Percentiles rank a stretch among this genome's conserved stretches.
phyloP scores from a whole-genome alignment of 2,113 vertebrate genomes.

The Cynocephalus volans region DNA sequence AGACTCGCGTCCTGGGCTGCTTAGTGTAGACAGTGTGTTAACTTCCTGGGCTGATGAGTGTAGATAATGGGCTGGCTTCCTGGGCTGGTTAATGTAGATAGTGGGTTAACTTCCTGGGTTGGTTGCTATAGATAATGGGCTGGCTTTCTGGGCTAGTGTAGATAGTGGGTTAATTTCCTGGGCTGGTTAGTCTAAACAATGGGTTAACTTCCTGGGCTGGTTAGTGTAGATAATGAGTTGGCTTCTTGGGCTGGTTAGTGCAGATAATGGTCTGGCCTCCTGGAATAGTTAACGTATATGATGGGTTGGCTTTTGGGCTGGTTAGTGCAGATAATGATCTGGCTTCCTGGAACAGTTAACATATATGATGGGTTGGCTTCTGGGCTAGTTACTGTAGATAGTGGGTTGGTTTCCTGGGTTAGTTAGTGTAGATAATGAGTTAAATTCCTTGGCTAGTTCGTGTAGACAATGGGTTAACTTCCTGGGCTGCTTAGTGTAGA shows the following conservation, averaged over 20 bases:
- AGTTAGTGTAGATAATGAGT: neutral
- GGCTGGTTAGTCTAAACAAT: neutral
- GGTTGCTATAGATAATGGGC: no score
- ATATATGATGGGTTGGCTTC: neutral
- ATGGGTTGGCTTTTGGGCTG: no score
- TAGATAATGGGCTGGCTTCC: no score
- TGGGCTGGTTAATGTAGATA: neutral
- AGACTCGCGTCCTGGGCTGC: no score
- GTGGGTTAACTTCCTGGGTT: no score
- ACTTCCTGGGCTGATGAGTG: no score
- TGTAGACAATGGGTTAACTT: neutral
- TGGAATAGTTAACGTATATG: neutral
- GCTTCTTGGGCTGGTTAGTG: neutral
- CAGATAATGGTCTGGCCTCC: fast-evolving
- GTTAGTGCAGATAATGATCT: no score
- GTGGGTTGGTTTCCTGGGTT: neutral
- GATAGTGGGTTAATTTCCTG: fast-evolving
- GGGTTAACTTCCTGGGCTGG: fast-evolving
- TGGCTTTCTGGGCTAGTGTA: neutral
- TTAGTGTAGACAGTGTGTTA: no score
- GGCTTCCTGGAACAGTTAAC: neutral
- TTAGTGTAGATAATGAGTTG: fast-evolving
- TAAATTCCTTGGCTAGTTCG: neutral
- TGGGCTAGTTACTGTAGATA: neutral
- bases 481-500: fast-evolving